Evolutionary conservation across 2,113 vertebrate species (phyloP), one percentile per base, ranked within the genome.

Genomic region (Prionailurus bengalensis): DNA sequence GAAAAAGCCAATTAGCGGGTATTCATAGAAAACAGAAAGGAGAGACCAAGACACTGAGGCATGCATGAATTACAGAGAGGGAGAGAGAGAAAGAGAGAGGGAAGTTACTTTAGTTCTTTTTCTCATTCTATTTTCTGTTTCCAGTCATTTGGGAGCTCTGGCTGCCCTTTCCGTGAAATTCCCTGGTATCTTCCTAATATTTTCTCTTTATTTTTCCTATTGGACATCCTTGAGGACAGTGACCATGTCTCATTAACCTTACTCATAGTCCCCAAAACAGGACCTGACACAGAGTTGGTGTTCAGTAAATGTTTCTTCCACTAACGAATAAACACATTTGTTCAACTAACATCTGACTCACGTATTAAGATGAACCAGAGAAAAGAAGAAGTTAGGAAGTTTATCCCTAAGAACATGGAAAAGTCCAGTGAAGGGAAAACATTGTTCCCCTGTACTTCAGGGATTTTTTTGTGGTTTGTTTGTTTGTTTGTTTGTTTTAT

Each of bases 321-420:
- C 39, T 48, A 48, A 21, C 61, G 17, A 94, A 45, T 82, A 86
- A 65, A 74, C 8, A 25, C 4, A 42, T 66, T 45, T 76, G n/a
- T 25, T 36, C 74, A 83, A 13, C 78, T 71, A 68, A 74, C 29
- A 23, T 66, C n/a, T 92, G 51, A 45, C 55, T 80, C 3, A 21
- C 25, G 85, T 39, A 74, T 33, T 73, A 70, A 65, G 31, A 39
- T 42, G 36, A 95, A 53, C 29, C 36, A 33, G 12, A 92, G 4
- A 74, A 74, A 90, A 89, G 16, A 81, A 89, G 53, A 87, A 88
- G 55, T 66, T 61, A 83, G n/a, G 27, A 61, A 58, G 48, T 86
- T 71, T 85, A 71, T 94, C 14, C 81, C 66, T 89, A 58, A 97
- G 15, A 87, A 61, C 19, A 42, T 68, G 61, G 71, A 93, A 94